Evolutionary conservation across 23 tunicate species (phyloP), one percentile per base, ranked within the genome.

Genomic region (Halocynthia roretzi): DNA sequence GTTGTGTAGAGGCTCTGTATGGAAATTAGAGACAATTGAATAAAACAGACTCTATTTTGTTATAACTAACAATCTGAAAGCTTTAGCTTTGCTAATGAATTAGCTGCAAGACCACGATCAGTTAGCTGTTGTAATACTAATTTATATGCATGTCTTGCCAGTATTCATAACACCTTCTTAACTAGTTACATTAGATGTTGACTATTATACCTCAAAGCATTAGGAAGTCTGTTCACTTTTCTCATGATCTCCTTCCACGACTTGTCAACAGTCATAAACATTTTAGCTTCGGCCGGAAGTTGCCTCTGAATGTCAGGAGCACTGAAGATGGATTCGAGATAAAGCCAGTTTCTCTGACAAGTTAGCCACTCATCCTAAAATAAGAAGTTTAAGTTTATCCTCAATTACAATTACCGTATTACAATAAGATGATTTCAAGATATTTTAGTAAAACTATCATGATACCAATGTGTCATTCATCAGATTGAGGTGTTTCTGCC

Each of bases 231-330:
- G 81, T 96, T 89, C 19, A 96, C 99, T 90, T 96, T 96, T 62
- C 99, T 69, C 99, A 96, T 96, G 22, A 96, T 96, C 53, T 96
- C 99, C 66, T 96, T 96, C 96, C 96, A 96, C 49, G 94, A 86
- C 67, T 96, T 96, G 67, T 96, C 99, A 54, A 96, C 99, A 12
- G 89, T 83, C 99, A 96, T 80, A 56, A 96, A 96, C 99, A 96
- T 96, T 69, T 96, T 96, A 21, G 99, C 99, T 83, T 96, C 99
- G 14, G 99, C 96, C 17, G 99, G 99, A 56, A 96, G 88, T 77
- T 96, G 99, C 11, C 99, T 83, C 80, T 96, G 99, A 48, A 96
- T 96, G 85, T 96, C 99, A 21, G 99, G 99, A 23, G 99, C 99
- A 56, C 93, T 85, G 89, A 96, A 96, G 83, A 96, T 96, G 54